These are phyloP conservation scores for Melanotaenia maccullochi DNA, from an alignment of 2,797 vertebrate genomes.

Conservation along the genomic window DNA sequence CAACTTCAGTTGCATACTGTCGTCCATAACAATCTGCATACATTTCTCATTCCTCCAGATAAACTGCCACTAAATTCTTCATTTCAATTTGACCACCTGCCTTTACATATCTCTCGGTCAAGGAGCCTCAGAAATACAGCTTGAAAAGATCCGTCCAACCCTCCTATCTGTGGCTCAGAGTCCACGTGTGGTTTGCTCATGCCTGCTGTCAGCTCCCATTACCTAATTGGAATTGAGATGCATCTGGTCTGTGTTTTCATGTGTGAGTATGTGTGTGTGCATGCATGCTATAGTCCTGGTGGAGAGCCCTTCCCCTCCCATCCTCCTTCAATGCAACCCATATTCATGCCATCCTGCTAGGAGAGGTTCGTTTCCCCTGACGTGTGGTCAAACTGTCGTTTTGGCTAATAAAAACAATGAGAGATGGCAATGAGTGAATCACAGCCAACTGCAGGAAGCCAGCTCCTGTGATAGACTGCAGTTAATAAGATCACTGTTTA, in stretches of 20 bases:
- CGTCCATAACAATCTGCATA: conserved; percentile 2
- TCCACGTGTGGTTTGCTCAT: conserved; percentile 68
- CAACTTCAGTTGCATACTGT: not conserved
- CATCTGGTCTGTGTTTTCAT: conserved; percentile 74
- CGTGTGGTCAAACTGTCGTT: conserved; percentile 55
- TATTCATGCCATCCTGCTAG: conserved; percentile 36
- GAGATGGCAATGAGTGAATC: conserved; percentile 41
- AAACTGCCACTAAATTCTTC: conserved; percentile 41
- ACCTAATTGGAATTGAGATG: conserved; percentile 86
- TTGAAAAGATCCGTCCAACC: conserved; percentile 50
- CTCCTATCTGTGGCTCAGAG: conserved; percentile 44
- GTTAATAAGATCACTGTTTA: conserved; percentile 76
- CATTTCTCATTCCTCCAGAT: conserved; percentile 22
- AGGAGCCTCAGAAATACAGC: conserved; percentile 59
- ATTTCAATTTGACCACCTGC: conserved; percentile 56
- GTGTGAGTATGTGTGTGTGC: conserved; percentile 1
- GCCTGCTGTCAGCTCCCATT: conserved; percentile 82
- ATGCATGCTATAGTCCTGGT: conserved; percentile 53
- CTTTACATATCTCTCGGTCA: conserved; percentile 43
- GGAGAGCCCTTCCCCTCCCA: conserved; percentile 26
- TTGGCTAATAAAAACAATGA: conserved; percentile 18
- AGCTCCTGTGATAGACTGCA: conserved; percentile 45
- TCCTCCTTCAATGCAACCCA: conserved; percentile 26
- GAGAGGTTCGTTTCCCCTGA: conserved; percentile 27
- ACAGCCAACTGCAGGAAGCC: conserved; percentile 37